Percentiles rank a stretch among this genome's conserved stretches.
These are phyloP conservation scores for Tetramorium parvispinum DNA, from an alignment of 1,140 invertebrate species.

Conservation along the genomic window DNA sequence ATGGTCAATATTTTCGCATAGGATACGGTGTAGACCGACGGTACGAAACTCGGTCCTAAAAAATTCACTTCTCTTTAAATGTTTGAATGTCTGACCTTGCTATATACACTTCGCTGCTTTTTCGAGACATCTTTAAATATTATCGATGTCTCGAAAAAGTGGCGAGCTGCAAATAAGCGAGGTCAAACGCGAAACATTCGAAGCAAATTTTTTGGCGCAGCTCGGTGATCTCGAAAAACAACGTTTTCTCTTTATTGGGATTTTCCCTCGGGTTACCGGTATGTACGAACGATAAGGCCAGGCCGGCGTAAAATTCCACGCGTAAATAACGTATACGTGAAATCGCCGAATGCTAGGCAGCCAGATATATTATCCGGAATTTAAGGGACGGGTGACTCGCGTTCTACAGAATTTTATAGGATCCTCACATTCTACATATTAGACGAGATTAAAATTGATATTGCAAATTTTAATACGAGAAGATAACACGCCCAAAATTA, in stretches of 20 bases:
- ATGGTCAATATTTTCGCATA: background rate
- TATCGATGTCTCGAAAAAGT: background rate
- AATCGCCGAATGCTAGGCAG: conserved; percentile 20
- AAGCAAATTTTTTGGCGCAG: background rate
- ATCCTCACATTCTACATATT: background rate
- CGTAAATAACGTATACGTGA: conserved; percentile 28
- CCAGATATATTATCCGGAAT: background rate
- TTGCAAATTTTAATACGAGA: conserved; percentile 4
- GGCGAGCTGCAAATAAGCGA: background rate
- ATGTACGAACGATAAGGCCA: background rate
- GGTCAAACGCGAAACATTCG: conserved; percentile 25
- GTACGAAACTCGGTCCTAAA: background rate
- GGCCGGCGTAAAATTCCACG: conserved; percentile 29
- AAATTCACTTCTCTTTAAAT: background rate
- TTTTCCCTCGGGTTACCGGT: background rate
- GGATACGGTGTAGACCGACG: background rate
- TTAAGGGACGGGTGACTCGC: background rate
- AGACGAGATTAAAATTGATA: background rate
- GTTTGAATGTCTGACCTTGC: background rate
- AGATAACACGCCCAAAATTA: background rate
- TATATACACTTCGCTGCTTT: background rate
- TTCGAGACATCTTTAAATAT: background rate
- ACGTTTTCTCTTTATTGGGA: background rate
- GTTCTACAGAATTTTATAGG: background rate
- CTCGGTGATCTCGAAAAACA: conserved; percentile 10